A percentile compares a stretch with the other conserved stretches of the same genome.
Evolutionary conservation across 2,888 invertebrate species (phyloP).

Genomic region (Mellilla xanthometata): DNA sequence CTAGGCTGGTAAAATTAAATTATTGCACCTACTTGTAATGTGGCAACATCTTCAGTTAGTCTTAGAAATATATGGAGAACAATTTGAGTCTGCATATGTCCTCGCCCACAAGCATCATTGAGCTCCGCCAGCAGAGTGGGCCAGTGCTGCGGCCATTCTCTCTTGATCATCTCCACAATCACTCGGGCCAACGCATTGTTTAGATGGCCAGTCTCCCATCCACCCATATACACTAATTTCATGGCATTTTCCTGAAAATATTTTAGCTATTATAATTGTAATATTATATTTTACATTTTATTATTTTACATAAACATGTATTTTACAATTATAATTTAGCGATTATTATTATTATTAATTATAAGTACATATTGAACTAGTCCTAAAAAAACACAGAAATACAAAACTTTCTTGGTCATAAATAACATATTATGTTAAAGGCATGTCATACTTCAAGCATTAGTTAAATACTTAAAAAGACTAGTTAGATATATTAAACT

Average conservation of each 20-base stretch:
- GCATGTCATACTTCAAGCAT: too few relatives aligned
- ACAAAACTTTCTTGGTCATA: too few relatives aligned
- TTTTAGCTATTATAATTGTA: not conserved
- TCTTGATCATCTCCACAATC: slow-evolving; percentile 97
- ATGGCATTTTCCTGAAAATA: slow-evolving; percentile 90
- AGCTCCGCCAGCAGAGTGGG: slow-evolving; percentile 92
- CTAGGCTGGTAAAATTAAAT: too few relatives aligned
- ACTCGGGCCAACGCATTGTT: slow-evolving; percentile 94
- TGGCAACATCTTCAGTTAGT: slow-evolving; percentile 96
- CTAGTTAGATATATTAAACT: too few relatives aligned
- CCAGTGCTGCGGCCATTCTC: slow-evolving; percentile 99
- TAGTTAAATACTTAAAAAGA: too few relatives aligned
- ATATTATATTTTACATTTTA: too few relatives aligned
- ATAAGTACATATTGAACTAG: too few relatives aligned
- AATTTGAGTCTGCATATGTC: slow-evolving; percentile 94
- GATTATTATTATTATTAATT: too few relatives aligned
- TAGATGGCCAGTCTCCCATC: slow-evolving; percentile 88
- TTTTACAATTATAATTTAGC: too few relatives aligned
- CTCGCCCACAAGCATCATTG: slow-evolving; percentile 90
- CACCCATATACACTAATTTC: slow-evolving; percentile 91
- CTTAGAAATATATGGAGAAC: slow-evolving; percentile 94
- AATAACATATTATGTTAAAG: too few relatives aligned
- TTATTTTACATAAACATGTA: too few relatives aligned
- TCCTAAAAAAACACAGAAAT: too few relatives aligned
- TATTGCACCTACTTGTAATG: slow-evolving; percentile 85